A percentile compares a stretch with the other conserved stretches of the same genome.
These are phyloP conservation scores for Drosophila prostipennis DNA, from an alignment of 2,888 invertebrate genomes.

Conservation along the genomic window DNA sequence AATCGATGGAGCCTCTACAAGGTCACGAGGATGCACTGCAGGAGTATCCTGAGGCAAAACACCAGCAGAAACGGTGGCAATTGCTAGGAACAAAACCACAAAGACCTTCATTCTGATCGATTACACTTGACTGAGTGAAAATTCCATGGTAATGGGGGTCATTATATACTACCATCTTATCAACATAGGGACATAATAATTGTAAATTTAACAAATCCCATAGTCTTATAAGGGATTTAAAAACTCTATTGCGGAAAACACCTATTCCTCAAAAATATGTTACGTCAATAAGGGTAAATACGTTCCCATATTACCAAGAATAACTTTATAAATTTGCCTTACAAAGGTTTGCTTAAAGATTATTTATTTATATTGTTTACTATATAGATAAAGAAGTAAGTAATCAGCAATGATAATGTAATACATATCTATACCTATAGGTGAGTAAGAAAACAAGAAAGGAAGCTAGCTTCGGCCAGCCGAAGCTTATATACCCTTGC, in stretches of 20 bases:
- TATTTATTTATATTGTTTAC: not conserved
- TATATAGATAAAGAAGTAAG: too few species aligned
- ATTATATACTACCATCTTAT: not conserved
- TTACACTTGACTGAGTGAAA: not conserved
- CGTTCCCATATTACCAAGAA: not conserved
- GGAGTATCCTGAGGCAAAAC: not conserved
- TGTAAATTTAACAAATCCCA: not conserved
- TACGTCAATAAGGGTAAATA: not conserved
- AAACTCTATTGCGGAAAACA: not conserved
- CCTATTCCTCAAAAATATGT: not conserved
- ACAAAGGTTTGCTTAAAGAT: not conserved
- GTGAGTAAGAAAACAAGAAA: too few species aligned
- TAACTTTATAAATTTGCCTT: not conserved
- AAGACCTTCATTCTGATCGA: constrained; percentile 11
- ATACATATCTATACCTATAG: too few species aligned
- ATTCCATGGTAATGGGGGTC: not conserved
- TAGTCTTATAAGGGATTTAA: not conserved
- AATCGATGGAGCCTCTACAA: constrained; percentile 9
- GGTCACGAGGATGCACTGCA: not conserved
- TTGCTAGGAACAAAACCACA: not conserved
- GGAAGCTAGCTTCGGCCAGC: too few species aligned
- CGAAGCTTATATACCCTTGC: too few species aligned
- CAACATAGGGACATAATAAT: not conserved
- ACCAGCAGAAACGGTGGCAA: not conserved
- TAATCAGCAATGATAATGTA: not conserved